phyloP scores from a whole-genome alignment of 2,113 vertebrate species.

The Sphyrna mokarran region DNA sequence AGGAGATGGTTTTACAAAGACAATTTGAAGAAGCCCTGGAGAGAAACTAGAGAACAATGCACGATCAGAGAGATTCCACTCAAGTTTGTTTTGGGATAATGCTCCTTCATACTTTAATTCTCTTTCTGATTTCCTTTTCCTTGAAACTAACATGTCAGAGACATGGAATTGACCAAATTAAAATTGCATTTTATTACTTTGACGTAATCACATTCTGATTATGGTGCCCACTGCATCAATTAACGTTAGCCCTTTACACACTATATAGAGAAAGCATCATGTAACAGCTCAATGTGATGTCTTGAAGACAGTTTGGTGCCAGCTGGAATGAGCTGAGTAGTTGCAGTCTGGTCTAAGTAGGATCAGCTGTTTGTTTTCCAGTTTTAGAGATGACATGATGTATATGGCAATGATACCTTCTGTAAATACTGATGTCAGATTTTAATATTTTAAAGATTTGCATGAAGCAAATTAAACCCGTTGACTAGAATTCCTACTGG shows the following conservation, averaged over 20 bases:
- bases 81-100: not conserved
- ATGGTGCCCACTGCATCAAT: not conserved
- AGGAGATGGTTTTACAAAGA: not conserved
- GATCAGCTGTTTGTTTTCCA: not conserved
- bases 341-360: not conserved
- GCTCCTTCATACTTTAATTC: not conserved
- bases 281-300: not conserved
- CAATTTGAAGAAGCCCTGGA: not conserved
- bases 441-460: not conserved
- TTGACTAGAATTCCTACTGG: not conserved
- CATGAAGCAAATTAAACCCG: not conserved
- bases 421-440: constrained; percentile 1
- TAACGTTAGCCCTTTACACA: not conserved
- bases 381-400: constrained; percentile 1
- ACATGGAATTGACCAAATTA: not conserved
- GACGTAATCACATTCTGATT: not conserved
- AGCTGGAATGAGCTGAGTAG: not conserved
- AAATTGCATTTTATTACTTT: not conserved
- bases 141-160: not conserved
- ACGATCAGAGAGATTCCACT: not conserved
- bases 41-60: not conserved
- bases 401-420: not conserved
- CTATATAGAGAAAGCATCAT: not conserved
- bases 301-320: constrained; percentile 14
- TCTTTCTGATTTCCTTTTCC: not conserved